Percentiles rank a stretch among this genome's conserved stretches.
These are phyloP conservation scores for Turritopsis rubra DNA, from an alignment of 30 jellyfish, hydroid and myxozoan species.

Conservation along the genomic window DNA sequence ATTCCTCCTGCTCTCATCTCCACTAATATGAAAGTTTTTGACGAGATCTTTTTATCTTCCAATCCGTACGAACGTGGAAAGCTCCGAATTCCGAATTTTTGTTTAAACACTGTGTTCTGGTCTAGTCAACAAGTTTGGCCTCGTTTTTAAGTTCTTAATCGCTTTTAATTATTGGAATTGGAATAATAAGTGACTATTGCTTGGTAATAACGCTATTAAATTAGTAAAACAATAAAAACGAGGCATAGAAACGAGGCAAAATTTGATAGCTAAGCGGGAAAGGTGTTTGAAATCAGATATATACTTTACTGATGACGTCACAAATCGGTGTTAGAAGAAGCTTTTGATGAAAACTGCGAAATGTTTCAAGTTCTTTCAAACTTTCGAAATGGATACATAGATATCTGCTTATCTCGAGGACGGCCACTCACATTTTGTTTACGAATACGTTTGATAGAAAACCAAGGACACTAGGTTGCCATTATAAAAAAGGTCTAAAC, in stretches of 20 bases:
- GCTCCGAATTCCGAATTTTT: too few species aligned
- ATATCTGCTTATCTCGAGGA: neutral
- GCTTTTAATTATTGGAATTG: too few species aligned
- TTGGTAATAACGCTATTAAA: too few species aligned
- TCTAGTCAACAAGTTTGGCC: too few species aligned
- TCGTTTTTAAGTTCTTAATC: too few species aligned
- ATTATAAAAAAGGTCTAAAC: neutral
- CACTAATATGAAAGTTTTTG: neutral
- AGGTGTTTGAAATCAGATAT: too few species aligned
- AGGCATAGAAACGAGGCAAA: neutral
- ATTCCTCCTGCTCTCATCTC: constrained; percentile 8
- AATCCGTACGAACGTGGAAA: neutral
- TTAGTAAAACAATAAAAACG: too few species aligned
- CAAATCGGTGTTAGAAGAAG: constrained; percentile 11
- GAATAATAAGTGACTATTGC: too few species aligned
- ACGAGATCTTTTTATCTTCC: neutral
- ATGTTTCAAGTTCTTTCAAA: neutral
- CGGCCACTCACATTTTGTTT: neutral
- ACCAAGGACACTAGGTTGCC: neutral
- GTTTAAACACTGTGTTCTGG: too few species aligned
- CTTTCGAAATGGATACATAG: neutral
- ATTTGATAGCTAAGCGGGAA: neutral
- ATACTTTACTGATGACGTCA: neutral
- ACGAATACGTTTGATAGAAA: neutral
- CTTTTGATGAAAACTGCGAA: neutral